A percentile compares a stretch with the other conserved stretches of the same genome.
phyloP scores from a whole-genome alignment of 2,113 vertebrate species.

The Otolemur garnettii region DNA sequence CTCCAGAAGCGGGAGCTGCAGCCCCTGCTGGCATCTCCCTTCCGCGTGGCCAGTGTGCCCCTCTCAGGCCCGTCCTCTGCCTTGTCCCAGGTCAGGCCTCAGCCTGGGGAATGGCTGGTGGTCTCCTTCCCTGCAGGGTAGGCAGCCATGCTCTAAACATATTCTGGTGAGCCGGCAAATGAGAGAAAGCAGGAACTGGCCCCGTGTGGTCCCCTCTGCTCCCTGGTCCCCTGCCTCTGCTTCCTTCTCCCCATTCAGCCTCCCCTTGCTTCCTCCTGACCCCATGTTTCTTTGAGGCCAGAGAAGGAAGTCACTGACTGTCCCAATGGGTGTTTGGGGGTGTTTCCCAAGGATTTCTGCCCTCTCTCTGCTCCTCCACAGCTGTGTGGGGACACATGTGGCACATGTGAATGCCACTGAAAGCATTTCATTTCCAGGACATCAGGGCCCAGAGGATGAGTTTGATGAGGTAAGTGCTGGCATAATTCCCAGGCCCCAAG shows the following conservation, averaged over 20 bases:
- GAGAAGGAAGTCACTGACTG: neutral
- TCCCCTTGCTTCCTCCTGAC: neutral
- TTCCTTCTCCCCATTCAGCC: neutral
- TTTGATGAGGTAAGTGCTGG: neutral
- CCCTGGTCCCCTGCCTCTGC: neutral
- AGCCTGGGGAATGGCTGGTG: neutral
- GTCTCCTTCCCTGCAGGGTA: neutral
- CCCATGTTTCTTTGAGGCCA: neutral
- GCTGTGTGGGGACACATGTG: rapidly evolving
- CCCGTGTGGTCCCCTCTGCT: neutral
- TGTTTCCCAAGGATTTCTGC: neutral
- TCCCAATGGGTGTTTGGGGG: rapidly evolving
- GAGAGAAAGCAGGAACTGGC: neutral
- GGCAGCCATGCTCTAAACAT: neutral
- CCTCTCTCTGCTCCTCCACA: neutral
- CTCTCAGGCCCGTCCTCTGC: neutral
- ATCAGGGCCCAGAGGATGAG: neutral
- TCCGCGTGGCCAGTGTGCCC: rapidly evolving
- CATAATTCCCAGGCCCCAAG: neutral
- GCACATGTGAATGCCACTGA: rapidly evolving
- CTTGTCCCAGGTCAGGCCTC: neutral
- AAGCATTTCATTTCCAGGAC: rapidly evolving
- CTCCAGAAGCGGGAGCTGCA: neutral
- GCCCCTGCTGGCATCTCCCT: rapidly evolving
- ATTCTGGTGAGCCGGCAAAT: too few species aligned